A percentile compares a stretch with the other conserved stretches of the same genome.
phyloP scores from a whole-genome alignment of 2,113 vertebrate species.

The Amblyopsis rosae region DNA sequence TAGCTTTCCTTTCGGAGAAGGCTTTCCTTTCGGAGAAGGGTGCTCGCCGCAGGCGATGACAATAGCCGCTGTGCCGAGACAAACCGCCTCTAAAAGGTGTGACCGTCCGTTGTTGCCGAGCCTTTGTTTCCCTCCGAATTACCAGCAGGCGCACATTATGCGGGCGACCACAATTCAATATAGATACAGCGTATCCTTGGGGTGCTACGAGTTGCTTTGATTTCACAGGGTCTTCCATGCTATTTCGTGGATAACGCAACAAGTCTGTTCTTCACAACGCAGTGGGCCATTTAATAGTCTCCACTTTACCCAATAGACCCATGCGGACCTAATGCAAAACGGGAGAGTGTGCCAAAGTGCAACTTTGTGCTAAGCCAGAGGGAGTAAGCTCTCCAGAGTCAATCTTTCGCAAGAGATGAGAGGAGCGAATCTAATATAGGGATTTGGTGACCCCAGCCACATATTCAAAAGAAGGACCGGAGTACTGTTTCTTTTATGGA shows the following conservation, averaged over 20 bases:
- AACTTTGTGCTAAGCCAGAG: slow-evolving; percentile 1
- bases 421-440: background rate
- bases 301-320: background rate
- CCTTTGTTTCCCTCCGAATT: slow-evolving; percentile 18
- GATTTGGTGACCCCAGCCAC: background rate
- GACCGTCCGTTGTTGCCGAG: background rate
- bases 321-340: background rate
- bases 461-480: no score
- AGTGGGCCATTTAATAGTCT: slow-evolving; percentile 9
- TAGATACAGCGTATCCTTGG: background rate
- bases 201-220: slow-evolving; percentile 18
- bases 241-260: slow-evolving; percentile 8
- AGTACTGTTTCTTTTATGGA: background rate
- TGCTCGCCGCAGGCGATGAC: background rate
- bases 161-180: slow-evolving; percentile 2
- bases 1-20: no score
- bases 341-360: background rate
- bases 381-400: background rate
- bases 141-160: background rate
- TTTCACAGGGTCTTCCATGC: background rate
- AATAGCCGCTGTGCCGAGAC: slow-evolving; percentile 1
- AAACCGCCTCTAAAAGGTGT: slow-evolving; percentile 6
- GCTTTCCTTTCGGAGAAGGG: no score
- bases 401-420: slow-evolving; percentile 1
- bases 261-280: slow-evolving; percentile 4